Conservation (phyloP, 1,140 invertebrate species). For the Anoplophora glabripennis region DNA sequence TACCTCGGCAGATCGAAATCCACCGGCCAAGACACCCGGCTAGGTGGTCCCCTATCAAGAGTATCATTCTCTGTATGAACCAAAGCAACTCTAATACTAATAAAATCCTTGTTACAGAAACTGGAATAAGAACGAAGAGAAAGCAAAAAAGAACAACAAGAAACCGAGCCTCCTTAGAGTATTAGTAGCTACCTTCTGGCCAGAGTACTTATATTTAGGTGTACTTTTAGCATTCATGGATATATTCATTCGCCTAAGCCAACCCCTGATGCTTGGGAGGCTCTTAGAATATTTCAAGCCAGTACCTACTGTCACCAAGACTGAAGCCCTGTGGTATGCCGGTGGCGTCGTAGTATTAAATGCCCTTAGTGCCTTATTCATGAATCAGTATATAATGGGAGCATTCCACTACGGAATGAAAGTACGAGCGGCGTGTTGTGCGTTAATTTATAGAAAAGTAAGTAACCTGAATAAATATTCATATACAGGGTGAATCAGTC, state of each 20-base stretch:
- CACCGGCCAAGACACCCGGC: too few species aligned
- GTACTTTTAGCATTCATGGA: constrained; percentile 41
- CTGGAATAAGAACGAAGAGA: constrained; percentile 49
- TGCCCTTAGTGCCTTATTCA: constrained; percentile 52
- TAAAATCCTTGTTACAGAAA: constrained; percentile 35
- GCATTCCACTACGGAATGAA: constrained; percentile 61
- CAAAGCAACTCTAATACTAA: background rate
- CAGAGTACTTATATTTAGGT: constrained; percentile 44
- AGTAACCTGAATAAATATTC: too few species aligned
- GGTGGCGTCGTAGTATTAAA: constrained; percentile 58
- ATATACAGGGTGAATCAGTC: too few species aligned
- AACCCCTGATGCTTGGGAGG: constrained; percentile 56
- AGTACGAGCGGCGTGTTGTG: constrained; percentile 61
- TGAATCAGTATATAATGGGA: constrained; percentile 61
- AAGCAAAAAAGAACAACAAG: constrained; percentile 29
- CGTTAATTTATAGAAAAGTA: constrained; percentile 67
- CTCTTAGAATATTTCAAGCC: constrained; percentile 54
- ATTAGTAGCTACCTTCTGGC: constrained; percentile 49
- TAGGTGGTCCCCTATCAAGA: too few species aligned
- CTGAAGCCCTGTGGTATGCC: constrained; percentile 57
- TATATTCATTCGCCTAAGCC: constrained; percentile 39
- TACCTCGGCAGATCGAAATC: too few species aligned
- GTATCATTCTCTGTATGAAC: too few species aligned
- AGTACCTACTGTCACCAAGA: constrained; percentile 36
- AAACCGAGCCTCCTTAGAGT: constrained; percentile 48